Evolutionary conservation across 2,888 invertebrate species (phyloP), one percentile per base, ranked within the genome.

Genomic region (Eupithecia abbreviata): DNA sequence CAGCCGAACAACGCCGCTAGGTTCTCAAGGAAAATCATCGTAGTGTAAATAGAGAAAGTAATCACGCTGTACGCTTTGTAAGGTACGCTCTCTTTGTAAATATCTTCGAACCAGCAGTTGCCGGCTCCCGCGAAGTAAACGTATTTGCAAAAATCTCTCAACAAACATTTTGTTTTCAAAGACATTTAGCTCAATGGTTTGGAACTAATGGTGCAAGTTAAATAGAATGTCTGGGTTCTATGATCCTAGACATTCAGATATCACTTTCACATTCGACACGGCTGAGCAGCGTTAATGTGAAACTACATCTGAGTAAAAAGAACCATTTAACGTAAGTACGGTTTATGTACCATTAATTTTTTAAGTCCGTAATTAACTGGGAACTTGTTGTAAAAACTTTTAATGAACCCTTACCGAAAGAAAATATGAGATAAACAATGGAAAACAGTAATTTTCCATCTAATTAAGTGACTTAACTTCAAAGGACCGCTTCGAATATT

Each of bases 1-100:
- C 85, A 84, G 5, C 92, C 93, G 79, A 90, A 88, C 58, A 90
- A 78, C n/a, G 92, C 92, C 0, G 93, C 93, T 15, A 93, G 76
- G 80, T 93, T 93, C 82, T 94, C 93, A 4, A 93, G 89, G 67
- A 92, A 87, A 84, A 92, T 89, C 93, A 93, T 93, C 18, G 84
- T 85, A 69, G 90, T 87, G 82, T 93, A 93, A 78, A 90, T 84
- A 71, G 88, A 83, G 82, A 92, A 93, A 7, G 92, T 88, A 79
- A 90, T 79, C 65, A 87, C 77, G 42, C 82, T 88, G 80, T 92
- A 93, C 13, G 88, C 74, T 80, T 86, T 89, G 80, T 93, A 93
- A 49, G 66, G 69, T 18, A 82, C 75, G 30, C 88, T 89, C 84
- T 93, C 93, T 58, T 78, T 77, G 79, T 88, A 89, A 45, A 85